Percentiles rank a stretch among this genome's conserved stretches.
Conservation (phyloP, 2,888 invertebrate genomes). For the Stenotaenia linearis region DNA sequence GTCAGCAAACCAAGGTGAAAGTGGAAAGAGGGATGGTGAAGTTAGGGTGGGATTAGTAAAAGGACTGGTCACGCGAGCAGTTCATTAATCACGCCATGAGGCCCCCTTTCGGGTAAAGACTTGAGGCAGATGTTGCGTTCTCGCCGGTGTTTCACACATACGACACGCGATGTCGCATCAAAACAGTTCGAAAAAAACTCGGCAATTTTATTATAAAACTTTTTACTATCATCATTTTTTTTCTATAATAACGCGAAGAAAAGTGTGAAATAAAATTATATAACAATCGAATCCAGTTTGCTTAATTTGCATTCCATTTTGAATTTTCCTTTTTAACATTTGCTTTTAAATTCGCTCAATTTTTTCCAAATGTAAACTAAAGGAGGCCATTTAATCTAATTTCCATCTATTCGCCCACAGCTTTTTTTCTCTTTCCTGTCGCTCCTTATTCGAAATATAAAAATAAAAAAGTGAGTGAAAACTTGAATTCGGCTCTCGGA, state of each 20-base stretch:
- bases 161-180: constrained; percentile 13
- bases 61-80: constrained; percentile 22
- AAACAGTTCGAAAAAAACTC: neutral
- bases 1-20: constrained; percentile 14
- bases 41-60: neutral
- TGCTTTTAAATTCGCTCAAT: neutral
- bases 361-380: neutral
- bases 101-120: neutral
- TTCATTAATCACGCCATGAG: constrained; percentile 24
- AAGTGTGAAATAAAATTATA: neutral
- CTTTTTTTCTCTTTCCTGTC: neutral
- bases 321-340: constrained; percentile 2
- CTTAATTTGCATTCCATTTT: neutral
- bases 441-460: neutral
- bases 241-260: neutral
- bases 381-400: neutral
- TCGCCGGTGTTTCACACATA: constrained; percentile 7
- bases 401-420: neutral
- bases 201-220: neutral
- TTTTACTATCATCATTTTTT: neutral
- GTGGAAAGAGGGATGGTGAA: neutral
- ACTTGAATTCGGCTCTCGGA: neutral
- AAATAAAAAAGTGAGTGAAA: neutral
- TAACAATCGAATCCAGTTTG: neutral
- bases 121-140: constrained; percentile 16